Evolutionary conservation across 2,888 invertebrate genomes (phyloP).

Genomic region (Eupithecia abbreviata): DNA sequence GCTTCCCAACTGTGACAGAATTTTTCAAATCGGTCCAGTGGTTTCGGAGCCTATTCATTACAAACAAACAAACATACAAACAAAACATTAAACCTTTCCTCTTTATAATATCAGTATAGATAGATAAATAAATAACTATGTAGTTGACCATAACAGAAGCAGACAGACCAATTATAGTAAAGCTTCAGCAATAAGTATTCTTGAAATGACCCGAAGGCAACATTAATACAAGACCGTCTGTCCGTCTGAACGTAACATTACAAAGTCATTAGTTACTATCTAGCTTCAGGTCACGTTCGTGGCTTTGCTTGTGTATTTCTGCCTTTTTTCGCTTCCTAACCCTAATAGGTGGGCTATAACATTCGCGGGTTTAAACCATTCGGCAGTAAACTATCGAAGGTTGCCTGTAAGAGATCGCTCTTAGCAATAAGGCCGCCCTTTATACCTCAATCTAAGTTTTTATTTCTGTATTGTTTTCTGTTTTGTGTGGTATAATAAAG

Average conservation of each 20-base stretch:
- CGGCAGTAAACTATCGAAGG: neutral
- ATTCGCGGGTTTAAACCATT: conserved; percentile 29
- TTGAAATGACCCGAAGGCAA: conserved; percentile 22
- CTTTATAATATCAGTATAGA: too few species aligned
- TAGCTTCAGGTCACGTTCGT: conserved; percentile 61
- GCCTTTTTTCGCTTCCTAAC: conserved; percentile 59
- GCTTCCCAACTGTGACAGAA: too few species aligned
- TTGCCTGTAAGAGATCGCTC: neutral
- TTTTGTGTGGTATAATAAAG: too few species aligned
- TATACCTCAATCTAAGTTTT: too few species aligned
- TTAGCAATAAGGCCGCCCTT: too few species aligned
- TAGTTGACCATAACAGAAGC: too few species aligned
- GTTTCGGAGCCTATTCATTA: too few species aligned
- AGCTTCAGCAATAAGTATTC: conserved; percentile 20
- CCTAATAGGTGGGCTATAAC: conserved; percentile 52
- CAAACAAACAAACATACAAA: too few species aligned
- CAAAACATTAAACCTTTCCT: too few species aligned
- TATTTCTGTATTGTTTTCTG: too few species aligned
- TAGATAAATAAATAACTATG: too few species aligned
- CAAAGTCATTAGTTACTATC: conserved; percentile 67
- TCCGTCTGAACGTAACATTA: conserved; percentile 57
- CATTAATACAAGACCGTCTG: conserved; percentile 34
- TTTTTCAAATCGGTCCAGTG: too few species aligned
- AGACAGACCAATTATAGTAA: neutral
- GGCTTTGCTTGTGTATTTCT: conserved; percentile 63